Base-by-base conservation (phyloP, 2,888 invertebrate genomes). In the Apamea epomidion region DNA sequence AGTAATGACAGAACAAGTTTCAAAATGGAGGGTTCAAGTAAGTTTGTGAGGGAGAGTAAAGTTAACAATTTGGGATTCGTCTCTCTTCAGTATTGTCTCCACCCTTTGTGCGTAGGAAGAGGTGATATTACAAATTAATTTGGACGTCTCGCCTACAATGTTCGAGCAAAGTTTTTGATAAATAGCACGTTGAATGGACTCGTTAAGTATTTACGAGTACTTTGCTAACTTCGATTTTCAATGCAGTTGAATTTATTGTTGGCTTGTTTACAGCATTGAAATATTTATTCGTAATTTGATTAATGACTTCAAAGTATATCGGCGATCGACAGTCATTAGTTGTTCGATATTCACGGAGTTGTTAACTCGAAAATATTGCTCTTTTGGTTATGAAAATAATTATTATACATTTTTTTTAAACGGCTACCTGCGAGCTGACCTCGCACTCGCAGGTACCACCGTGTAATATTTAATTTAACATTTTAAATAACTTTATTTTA, bases 81-180 rank as follows among this genome's bases (percentile, higher is more conserved):
- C 77, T 51, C 79, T 76, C 69, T n/a, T 68, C 37, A 42, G 70
- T 6, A 88, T 83, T 88, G 87, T 88, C 69, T 60, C 45, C 42
- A 83, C 76, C 88, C 83, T 88, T 88, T 85, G 81, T 81, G 58
- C 74, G 37, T 62, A 64, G 67, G 62, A 82, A 74, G 74, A 84
- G 80, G 83, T 87, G 79, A 84, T 82, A 80, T 89, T 76, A 86
- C 77, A 85, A 88, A 89, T 88, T 87, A 89, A 89, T 88, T 89
- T 87, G 75, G 65, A 51, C 82, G 64, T 74, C 73, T 80, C 71
- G 69, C 68, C 76, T 79, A 81, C 87, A 81, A 72, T 85, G 75
- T 88, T 81, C 83, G 74, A 51, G 32, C 37, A 37, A 88, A 88
- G 81, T 89, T 88, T 86, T 37, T 86, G 90, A 89, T 89, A 84